A percentile compares a stretch with the other conserved stretches of the same genome.
Conservation (phyloP, 2,797 vertebrate species). For the Phaenicophaeus curvirostris region DNA sequence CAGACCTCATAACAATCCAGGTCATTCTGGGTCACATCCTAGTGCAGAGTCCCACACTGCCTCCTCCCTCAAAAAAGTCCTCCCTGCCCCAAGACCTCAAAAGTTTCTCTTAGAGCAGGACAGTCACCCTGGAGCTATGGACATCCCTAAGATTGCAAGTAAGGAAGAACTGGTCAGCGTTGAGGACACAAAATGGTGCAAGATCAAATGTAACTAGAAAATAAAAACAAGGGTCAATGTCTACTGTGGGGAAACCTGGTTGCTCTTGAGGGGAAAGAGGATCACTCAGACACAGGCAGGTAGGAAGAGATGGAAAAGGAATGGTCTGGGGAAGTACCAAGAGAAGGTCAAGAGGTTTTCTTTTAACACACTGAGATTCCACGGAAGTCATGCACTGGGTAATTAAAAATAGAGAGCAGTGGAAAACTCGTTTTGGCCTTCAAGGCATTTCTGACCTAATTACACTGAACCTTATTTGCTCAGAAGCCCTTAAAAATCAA, state of each 20-base stretch:
- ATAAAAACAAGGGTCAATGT: background rate
- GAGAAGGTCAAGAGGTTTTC: slow-evolving; percentile 15
- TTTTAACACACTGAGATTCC: slow-evolving; percentile 13
- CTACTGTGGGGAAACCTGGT: background rate
- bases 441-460: slow-evolving; percentile 68
- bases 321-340: background rate
- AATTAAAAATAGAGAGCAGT: slow-evolving; percentile 64
- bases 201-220: background rate
- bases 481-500: slow-evolving; percentile 58
- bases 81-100: background rate
- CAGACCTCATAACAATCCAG: background rate
- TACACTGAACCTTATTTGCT: slow-evolving; percentile 53
- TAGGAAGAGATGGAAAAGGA: background rate
- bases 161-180: background rate
- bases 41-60: background rate
- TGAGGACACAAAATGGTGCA: background rate
- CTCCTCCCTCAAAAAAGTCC: background rate
- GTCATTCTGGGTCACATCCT: background rate
- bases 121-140: rapidly evolving
- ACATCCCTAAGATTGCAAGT: background rate
- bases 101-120: background rate
- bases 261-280: background rate
- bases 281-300: background rate
- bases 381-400: slow-evolving; percentile 23
- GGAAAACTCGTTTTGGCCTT: slow-evolving; percentile 61